Percentiles rank a stretch among this genome's conserved stretches.
phyloP scores from a whole-genome alignment of 64 coral and sea anemone genomes.

The Dendrophyllia cribrosa region DNA sequence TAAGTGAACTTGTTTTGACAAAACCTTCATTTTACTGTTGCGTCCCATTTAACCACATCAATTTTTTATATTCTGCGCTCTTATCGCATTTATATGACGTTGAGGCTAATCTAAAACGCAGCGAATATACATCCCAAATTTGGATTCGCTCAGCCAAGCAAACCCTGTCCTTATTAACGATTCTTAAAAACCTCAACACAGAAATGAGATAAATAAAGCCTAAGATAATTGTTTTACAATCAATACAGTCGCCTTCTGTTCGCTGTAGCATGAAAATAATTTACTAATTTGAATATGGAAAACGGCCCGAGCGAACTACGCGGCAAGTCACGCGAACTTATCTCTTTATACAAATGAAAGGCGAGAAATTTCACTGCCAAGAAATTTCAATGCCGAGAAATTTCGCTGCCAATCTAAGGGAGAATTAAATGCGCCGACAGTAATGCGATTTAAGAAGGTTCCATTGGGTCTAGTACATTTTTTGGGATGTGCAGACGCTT shows the following conservation, averaged over 20 bases:
- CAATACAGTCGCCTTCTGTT: constrained; percentile 79
- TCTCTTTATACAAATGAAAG: constrained; percentile 38
- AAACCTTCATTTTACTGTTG: constrained; percentile 20
- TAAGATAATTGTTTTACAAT: constrained; percentile 74
- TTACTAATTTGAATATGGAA: constrained; percentile 82
- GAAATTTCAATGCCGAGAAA: background rate
- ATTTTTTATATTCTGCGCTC: constrained; percentile 46
- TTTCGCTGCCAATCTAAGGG: background rate
- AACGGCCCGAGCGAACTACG: constrained; percentile 30
- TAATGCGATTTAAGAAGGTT: background rate
- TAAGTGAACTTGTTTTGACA: constrained; percentile 25
- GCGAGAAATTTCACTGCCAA: constrained; percentile 15
- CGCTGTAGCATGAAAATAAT: constrained; percentile 86
- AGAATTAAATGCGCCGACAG: background rate
- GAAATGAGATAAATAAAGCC: constrained; percentile 74
- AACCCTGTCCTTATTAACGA: constrained; percentile 31
- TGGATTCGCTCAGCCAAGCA: constrained; percentile 48
- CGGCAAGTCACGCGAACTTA: constrained; percentile 61
- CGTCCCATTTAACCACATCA: constrained; percentile 55
- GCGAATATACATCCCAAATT: constrained; percentile 60
- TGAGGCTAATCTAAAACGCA: constrained; percentile 7
- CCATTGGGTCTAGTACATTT: background rate
- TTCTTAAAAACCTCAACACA: constrained; percentile 74
- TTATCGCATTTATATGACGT: constrained; percentile 35
- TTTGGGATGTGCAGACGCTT: constrained; percentile 1